Conservation (phyloP, 1,140 invertebrate genomes). For the Antheraea mylitta region DNA sequence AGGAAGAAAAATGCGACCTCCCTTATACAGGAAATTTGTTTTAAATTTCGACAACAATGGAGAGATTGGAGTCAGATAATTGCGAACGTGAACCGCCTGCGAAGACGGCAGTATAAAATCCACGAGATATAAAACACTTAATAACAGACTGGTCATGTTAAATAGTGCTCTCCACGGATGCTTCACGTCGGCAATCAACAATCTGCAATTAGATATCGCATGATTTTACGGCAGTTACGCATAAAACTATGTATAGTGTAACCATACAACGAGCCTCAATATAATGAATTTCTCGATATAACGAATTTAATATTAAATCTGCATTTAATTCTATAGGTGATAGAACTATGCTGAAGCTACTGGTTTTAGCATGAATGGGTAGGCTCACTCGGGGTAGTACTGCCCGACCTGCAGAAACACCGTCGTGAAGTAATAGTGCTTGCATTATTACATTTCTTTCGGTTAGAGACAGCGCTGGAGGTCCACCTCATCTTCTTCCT, state of each 20-base stretch:
- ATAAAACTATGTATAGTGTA: slow-evolving; percentile 9
- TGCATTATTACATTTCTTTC: no score
- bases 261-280: no score
- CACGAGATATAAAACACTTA: slow-evolving; percentile 55
- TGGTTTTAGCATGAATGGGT: no score
- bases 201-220: slow-evolving; percentile 37
- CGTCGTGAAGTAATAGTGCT: no score
- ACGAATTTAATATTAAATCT: no score
- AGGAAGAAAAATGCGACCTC: slow-evolving; percentile 69
- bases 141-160: slow-evolving; percentile 52
- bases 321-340: no score
- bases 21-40: slow-evolving; percentile 74
- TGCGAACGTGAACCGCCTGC: slow-evolving; percentile 62
- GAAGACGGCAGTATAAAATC: slow-evolving; percentile 58
- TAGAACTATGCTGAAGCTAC: no score
- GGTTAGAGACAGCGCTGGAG: no score
- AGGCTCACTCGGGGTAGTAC: no score
- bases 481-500: no score
- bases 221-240: slow-evolving; percentile 31
- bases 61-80: slow-evolving; percentile 67
- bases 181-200: slow-evolving; percentile 30
- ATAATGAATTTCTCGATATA: no score
- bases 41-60: slow-evolving; percentile 77
- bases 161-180: slow-evolving; percentile 48
- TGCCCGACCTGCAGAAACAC: no score